Evolutionary conservation across 2,888 invertebrate genomes (phyloP).

Genomic region (Saturnia japonica): DNA sequence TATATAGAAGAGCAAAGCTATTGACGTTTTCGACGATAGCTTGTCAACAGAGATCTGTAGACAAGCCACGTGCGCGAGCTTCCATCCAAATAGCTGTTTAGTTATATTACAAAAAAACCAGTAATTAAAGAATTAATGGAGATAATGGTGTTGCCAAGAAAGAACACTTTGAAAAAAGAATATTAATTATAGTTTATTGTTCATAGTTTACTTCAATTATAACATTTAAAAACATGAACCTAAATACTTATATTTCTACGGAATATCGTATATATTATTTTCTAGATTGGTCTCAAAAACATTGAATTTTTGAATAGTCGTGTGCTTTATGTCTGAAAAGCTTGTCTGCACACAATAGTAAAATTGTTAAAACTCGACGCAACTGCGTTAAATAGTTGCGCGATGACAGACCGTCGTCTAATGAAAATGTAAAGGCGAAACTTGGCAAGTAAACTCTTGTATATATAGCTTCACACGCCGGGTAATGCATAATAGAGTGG

Average conservation of each 20-base stretch:
- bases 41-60: not conserved
- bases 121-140: too few species aligned
- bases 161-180: too few species aligned
- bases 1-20: not conserved
- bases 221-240: too few species aligned
- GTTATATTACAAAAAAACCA: too few species aligned
- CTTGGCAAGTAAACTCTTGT: constrained; percentile 73
- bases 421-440: constrained; percentile 75
- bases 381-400: constrained; percentile 40
- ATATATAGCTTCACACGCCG: constrained; percentile 70
- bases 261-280: too few species aligned
- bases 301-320: not conserved
- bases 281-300: not conserved
- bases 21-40: not conserved
- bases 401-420: constrained; percentile 58
- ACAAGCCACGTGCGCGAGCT: not conserved
- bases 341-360: constrained; percentile 5
- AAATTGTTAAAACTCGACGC: constrained; percentile 6
- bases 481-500: constrained; percentile 78
- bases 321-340: not conserved
- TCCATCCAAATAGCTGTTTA: not conserved
- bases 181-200: too few species aligned
- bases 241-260: too few species aligned
- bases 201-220: too few species aligned
- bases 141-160: too few species aligned